Conservation (phyloP, 2,113 vertebrate genomes). For the Lonchura striata region DNA sequence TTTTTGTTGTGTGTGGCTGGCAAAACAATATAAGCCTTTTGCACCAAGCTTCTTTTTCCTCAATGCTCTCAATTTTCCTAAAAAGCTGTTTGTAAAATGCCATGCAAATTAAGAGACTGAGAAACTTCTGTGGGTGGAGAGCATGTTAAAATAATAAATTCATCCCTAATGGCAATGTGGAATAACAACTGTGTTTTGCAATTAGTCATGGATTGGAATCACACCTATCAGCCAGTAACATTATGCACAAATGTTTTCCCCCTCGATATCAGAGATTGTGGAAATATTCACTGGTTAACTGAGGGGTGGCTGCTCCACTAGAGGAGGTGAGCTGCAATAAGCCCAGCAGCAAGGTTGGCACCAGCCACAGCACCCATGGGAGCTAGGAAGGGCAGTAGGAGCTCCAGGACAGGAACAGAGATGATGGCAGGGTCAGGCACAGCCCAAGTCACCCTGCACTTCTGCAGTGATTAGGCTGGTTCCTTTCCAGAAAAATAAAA, state of each 20-base stretch:
- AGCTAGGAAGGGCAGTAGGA: background rate
- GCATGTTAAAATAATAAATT: background rate
- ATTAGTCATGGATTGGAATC: background rate
- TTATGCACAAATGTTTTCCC: background rate
- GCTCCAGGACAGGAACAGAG: background rate
- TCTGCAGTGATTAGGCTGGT: background rate
- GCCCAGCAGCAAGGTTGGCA: background rate
- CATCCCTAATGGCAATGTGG: background rate
- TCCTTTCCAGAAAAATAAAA: background rate
- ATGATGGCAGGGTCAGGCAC: background rate
- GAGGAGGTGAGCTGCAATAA: fast-evolving
- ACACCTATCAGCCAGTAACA: background rate
- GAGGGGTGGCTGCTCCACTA: background rate
- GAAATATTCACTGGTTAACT: background rate
- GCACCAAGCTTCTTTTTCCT: background rate
- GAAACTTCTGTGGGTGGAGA: background rate
- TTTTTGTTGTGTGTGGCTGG: background rate
- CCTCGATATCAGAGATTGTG: background rate
- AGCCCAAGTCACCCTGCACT: background rate
- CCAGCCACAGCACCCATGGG: fast-evolving
- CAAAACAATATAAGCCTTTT: background rate
- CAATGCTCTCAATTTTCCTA: background rate
- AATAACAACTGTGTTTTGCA: background rate
- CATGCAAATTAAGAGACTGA: background rate
- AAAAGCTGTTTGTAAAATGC: conserved; percentile 20